phyloP scores from a whole-genome alignment of 2,888 invertebrate species.

The Apamea monoglypha region DNA sequence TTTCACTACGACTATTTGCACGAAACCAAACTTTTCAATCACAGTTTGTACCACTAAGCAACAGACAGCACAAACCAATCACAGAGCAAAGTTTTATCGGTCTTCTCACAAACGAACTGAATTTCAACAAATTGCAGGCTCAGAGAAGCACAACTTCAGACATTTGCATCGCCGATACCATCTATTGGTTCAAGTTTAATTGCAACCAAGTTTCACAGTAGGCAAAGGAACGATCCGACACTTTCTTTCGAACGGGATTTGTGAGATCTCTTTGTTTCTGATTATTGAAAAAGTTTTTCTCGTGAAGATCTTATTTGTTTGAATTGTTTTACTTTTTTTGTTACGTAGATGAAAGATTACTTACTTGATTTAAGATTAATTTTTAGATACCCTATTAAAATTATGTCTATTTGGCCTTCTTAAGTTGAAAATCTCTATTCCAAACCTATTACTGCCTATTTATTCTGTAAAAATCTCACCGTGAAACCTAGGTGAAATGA shows the following conservation, averaged over 20 bases:
- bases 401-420: neutral
- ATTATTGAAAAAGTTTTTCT: constrained; percentile 34
- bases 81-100: constrained; percentile 59
- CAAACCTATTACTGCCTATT: neutral
- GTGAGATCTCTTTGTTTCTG: constrained; percentile 32
- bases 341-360: neutral
- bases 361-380: no score
- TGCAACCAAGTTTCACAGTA: constrained; percentile 52
- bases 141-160: constrained; percentile 57
- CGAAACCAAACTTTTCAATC: constrained; percentile 32
- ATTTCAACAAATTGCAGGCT: constrained; percentile 62
- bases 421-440: neutral
- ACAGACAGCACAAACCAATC: constrained; percentile 50
- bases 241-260: constrained; percentile 42
- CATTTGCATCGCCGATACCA: constrained; percentile 68
- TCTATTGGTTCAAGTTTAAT: constrained; percentile 60
- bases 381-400: neutral
- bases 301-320: constrained; percentile 5
- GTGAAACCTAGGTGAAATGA: no score
- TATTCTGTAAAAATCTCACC: no score
- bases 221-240: constrained; percentile 32
- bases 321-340: neutral
- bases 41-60: constrained; percentile 19
- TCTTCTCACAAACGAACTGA: constrained; percentile 55
- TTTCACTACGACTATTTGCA: neutral